Percentiles rank a stretch among this genome's conserved stretches.
Evolutionary conservation across 2,888 invertebrate genomes (phyloP).

Genomic region (Ypsolopha scabrella): DNA sequence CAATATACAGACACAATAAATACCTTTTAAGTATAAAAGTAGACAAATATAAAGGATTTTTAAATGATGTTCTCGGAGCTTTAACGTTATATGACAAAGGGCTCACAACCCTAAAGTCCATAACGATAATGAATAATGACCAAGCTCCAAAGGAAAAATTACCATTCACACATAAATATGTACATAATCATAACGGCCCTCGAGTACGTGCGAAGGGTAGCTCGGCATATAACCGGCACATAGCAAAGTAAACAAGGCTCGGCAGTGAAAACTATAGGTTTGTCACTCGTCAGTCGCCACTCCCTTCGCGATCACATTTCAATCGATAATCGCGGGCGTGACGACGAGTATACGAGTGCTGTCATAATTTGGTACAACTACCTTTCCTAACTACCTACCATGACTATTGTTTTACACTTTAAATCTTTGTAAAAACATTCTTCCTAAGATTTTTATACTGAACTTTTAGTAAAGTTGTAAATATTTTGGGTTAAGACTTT

Average conservation of each 20-base stretch:
- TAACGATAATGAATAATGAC: too few species aligned
- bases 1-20: too few species aligned
- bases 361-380: not conserved
- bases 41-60: too few species aligned
- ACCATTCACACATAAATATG: not conserved
- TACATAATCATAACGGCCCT: not conserved
- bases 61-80: too few species aligned
- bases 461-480: too few species aligned
- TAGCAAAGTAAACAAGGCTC: constrained; percentile 20
- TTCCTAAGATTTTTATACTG: too few species aligned
- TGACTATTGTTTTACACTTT: not conserved
- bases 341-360: not conserved
- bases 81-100: too few species aligned
- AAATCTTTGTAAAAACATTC: too few species aligned
- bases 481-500: too few species aligned
- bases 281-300: constrained; percentile 10
- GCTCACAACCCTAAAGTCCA: too few species aligned
- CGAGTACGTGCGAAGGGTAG: not conserved
- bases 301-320: constrained; percentile 27
- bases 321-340: constrained; percentile 23
- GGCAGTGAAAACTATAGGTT: constrained; percentile 6
- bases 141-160: too few species aligned
- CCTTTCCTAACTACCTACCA: not conserved
- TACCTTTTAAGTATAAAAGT: too few species aligned
- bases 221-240: not conserved